Base-by-base conservation (phyloP, 2,113 vertebrate species). In the Amia ocellicauda region DNA sequence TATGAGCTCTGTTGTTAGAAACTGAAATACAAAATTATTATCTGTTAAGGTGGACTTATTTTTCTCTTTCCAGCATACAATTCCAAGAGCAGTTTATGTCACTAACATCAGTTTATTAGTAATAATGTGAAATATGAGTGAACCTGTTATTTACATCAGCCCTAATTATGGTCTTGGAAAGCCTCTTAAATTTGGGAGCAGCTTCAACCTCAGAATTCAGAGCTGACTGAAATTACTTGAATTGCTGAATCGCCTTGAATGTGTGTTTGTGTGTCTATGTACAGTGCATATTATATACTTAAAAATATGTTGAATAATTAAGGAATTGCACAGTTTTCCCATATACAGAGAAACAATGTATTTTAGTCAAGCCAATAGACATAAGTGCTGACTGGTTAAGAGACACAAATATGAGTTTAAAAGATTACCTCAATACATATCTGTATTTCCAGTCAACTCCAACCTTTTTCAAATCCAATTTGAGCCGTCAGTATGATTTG, bases 141-240 rank as follows among this genome's bases (percentile, higher is more conserved):
- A 74, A 77, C 75, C 73, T 79, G 78, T 83, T 79, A 83, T 85
- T 88, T 83, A 69, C 66, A 56, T 82, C 59, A 24, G 20, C 75
- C 66, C 58, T 79, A 78, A 85, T 85, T 79, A 79, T 53, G 67
- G 78, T 69, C 68, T 71, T 67, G 64, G 64, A 40, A 57, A 49
- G 47, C 50, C 53, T 24, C 68, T 64, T 19, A 54, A 74, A 72
- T 64, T 42, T 70, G 71, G 52, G 72, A 65, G 66, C 45, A 70
- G 60, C 3, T 19, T 17, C 14, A 7, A 47, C 45, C 45, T 3
- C 45, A 47, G 45, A 17, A 76, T 81, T 79, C 9, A 70, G 68
- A 60, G 65, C 53, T 69, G 69, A 72, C 64, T 68, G 67, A 77
- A 80, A 76, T 77, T 68, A 47, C 71, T 73, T 65, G 60, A 62